A percentile compares a stretch with the other conserved stretches of the same genome.
Conservation (phyloP, 1,140 invertebrate species). For the Nasonia vitripennis region DNA sequence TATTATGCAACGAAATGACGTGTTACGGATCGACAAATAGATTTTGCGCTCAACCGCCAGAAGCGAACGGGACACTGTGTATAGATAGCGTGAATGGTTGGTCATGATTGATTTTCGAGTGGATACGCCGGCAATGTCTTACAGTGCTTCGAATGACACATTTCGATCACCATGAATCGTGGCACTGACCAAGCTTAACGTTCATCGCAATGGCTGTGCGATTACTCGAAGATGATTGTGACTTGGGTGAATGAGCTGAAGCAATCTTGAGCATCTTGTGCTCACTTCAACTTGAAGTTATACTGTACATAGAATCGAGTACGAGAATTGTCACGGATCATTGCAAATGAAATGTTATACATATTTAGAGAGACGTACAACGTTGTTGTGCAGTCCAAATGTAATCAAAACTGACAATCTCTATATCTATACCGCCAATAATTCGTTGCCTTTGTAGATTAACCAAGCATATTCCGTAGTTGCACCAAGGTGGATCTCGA, state of each 20-base stretch:
- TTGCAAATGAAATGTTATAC: too few relatives aligned
- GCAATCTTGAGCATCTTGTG: neutral
- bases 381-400: neutral
- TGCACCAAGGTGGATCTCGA: too few relatives aligned
- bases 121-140: neutral
- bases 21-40: too few relatives aligned
- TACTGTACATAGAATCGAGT: too few relatives aligned
- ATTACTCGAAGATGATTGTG: neutral
- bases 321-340: too few relatives aligned
- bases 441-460: too few relatives aligned
- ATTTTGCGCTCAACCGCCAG: too few relatives aligned
- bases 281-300: too few relatives aligned
- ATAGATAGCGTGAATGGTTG: neutral
- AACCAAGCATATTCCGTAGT: too few relatives aligned
- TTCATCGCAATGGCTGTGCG: neutral
- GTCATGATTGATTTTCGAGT: neutral
- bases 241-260: neutral
- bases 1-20: neutral
- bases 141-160: neutral
- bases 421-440: neutral
- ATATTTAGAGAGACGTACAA: too few relatives aligned
- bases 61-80: neutral
- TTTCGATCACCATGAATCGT: neutral
- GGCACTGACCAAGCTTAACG: neutral
- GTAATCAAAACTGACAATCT: neutral